A percentile compares a stretch with the other conserved stretches of the same genome.
These are phyloP conservation scores for Sebastes taczanowskii DNA, from an alignment of 2,797 vertebrate genomes.

Conservation along the genomic window DNA sequence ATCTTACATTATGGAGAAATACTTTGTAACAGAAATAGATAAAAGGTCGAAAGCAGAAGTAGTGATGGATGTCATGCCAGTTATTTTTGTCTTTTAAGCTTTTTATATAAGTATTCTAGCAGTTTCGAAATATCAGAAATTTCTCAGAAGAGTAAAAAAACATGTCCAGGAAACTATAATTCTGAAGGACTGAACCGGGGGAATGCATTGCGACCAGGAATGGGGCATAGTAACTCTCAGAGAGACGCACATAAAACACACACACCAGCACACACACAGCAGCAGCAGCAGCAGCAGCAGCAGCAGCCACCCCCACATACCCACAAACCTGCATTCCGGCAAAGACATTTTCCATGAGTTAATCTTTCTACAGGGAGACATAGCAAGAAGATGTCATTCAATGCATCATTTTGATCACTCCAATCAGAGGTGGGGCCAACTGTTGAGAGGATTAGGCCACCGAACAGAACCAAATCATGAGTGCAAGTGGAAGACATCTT, in stretches of 20 bases:
- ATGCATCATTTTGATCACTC: constrained; percentile 59
- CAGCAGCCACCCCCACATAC: constrained; percentile 42
- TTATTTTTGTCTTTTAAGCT: background rate
- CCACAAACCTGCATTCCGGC: constrained; percentile 68
- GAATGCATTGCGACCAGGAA: constrained; percentile 30
- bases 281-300: constrained; percentile 1
- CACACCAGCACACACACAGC: background rate
- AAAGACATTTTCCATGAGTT: constrained; percentile 77
- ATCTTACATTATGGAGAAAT: background rate
- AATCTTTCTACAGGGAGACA: constrained; percentile 59
- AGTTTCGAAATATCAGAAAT: constrained; percentile 28
- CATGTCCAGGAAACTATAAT: constrained; percentile 31
- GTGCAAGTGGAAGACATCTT: constrained; percentile 73
- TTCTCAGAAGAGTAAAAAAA: constrained; percentile 26
- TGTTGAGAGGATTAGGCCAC: constrained; percentile 53
- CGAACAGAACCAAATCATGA: constrained; percentile 63
- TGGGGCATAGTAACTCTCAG: constrained; percentile 36
- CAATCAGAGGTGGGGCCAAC: constrained; percentile 47
- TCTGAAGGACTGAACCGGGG: constrained; percentile 15
- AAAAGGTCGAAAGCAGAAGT: background rate
- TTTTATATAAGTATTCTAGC: constrained; percentile 9
- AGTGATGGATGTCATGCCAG: constrained; percentile 1
- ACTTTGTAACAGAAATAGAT: background rate
- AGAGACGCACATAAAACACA: constrained; percentile 39
- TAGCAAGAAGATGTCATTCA: constrained; percentile 44